Percentiles rank a stretch among this genome's conserved stretches.
phyloP scores from a whole-genome alignment of 92 coral and sea anemone genomes.

The Epizoanthus stellaris region DNA sequence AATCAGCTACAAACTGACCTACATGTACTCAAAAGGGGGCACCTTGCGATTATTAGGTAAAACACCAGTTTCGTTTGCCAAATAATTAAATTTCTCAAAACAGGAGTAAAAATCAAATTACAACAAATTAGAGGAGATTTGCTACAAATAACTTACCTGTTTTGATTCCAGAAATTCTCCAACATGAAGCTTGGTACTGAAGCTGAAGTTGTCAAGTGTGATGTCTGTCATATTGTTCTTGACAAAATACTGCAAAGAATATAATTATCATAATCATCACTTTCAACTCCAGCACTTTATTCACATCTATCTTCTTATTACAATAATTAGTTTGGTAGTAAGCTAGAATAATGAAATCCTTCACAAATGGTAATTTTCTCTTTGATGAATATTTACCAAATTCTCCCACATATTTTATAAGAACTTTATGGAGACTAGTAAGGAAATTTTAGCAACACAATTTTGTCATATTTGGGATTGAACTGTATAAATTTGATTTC shows the following conservation, averaged over 20 bases:
- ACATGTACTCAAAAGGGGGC: too few species aligned
- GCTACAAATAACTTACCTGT: slow-evolving; percentile 65
- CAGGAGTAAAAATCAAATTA: not conserved
- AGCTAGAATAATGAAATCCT: too few species aligned
- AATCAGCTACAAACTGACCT: too few species aligned
- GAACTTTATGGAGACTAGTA: too few species aligned
- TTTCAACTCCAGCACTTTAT: not conserved
- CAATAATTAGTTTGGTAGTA: not conserved
- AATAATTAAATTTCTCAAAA: too few species aligned
- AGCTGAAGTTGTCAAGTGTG: slow-evolving; percentile 85
- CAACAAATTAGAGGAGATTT: not conserved
- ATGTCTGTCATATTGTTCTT: slow-evolving; percentile 89
- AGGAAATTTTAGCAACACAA: too few species aligned
- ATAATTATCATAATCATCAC: not conserved
- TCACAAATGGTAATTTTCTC: not conserved
- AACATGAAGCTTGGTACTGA: slow-evolving; percentile 94
- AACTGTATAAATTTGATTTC: too few species aligned
- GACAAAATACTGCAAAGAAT: slow-evolving; percentile 70
- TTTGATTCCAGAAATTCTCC: slow-evolving; percentile 93
- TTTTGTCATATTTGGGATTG: too few species aligned
- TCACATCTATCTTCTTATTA: not conserved
- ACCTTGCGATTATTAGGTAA: too few species aligned
- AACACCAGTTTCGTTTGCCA: too few species aligned
- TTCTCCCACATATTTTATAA: not conserved
- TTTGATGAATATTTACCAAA: not conserved